Base-by-base conservation (phyloP, 2,113 vertebrate species). In the Varanus salvator region DNA sequence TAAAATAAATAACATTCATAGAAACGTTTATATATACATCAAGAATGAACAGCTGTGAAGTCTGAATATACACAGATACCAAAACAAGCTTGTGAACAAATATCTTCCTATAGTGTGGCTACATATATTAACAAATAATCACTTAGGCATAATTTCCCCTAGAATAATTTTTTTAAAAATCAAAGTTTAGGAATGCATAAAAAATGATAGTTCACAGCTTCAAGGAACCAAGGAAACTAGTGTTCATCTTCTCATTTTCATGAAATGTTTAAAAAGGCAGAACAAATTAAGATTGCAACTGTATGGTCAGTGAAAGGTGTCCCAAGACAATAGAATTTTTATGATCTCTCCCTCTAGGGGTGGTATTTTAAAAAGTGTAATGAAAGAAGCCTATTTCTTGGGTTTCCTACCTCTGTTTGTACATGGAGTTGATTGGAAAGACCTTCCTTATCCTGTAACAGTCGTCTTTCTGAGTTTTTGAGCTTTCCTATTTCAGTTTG, bases 361-460 rank as follows among this genome's bases (percentile, higher is more conserved):
- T 54, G 4, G 54, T 44, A 44, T 44, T 44, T 44, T 44, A 48
- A 27, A 78, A n/a, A 3, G 64, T 34, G 17, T 44, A 89, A 85
- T n/a, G 31, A 9, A 34, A 57, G 9, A 38, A 48, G 29, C 88
- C 77, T 1, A 44, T 0, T 27, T 91, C 86, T 82, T 8, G 69
- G 6, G 31, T 87, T 27, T 86, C 96, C 96, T 94, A 99, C 99
- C 98, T 99, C 99, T 50, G 98, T 99, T 96, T 99, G 99, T 68
- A 99, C 94, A 17, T 98, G 97, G 1, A 99, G 97, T 96, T 99
- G 99, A 93, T 99, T 99, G 25, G 95, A 98, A 66, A 99, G 98
- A 8, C 99, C 99, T 96, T 99, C 99, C 88, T 98, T 99, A 95
- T 99, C 99, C 95, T 99, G 98, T n/a, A 99, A 94, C 69, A 99